A percentile compares a stretch with the other conserved stretches of the same genome.
Conservation (phyloP, 1,140 invertebrate species). For the Pteromalus puparum region DNA sequence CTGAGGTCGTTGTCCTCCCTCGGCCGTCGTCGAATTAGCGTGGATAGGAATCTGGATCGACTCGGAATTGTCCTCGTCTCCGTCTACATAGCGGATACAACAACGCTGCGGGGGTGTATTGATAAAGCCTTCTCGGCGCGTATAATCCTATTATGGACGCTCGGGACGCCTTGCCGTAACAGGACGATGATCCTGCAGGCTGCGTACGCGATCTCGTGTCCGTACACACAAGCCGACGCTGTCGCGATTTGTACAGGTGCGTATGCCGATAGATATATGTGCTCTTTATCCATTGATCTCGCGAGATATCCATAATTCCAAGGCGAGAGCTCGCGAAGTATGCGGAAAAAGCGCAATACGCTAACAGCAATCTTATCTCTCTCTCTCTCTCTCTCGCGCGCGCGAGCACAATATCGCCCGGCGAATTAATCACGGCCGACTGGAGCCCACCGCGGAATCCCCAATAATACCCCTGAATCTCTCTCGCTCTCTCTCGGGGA, state of each 20-base stretch:
- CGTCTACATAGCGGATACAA: neutral
- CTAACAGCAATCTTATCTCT: neutral
- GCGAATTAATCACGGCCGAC: neutral
- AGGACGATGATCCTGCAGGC: neutral
- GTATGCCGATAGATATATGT: no score
- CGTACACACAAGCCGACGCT: no score
- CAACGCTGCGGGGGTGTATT: neutral
- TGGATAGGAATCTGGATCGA: conserved; percentile 33
- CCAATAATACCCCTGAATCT: neutral
- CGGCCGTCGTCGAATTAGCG: conserved; percentile 25
- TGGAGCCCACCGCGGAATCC: neutral
- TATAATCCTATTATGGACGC: neutral
- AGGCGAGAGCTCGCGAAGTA: neutral
- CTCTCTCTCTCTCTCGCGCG: no score
- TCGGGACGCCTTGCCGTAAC: no score
- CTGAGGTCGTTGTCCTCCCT: neutral
- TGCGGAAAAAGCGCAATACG: neutral
- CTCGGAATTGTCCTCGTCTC: neutral
- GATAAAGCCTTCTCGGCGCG: conserved; percentile 26
- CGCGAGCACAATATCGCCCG: neutral
- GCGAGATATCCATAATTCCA: no score
- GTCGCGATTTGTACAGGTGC: no score
- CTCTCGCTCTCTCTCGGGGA: neutral
- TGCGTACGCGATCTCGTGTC: no score
- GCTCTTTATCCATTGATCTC: no score